phyloP scores from a whole-genome alignment of 2,113 vertebrate genomes.

The Pseudorasbora parva region DNA sequence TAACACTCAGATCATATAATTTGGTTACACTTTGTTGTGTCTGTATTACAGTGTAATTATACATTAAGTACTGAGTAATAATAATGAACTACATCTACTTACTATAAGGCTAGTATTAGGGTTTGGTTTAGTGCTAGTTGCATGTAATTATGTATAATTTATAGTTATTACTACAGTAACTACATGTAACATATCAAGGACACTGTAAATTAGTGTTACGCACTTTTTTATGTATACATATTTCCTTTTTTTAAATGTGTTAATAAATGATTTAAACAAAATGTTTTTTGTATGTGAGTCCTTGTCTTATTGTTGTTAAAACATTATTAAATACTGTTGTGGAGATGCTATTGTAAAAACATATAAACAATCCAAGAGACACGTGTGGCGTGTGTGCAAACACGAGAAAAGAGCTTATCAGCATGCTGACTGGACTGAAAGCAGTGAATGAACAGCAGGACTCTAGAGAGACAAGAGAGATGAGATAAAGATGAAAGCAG shows the following conservation, averaged over 20 bases:
- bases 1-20: background rate
- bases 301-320: background rate
- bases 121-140: no score
- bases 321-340: background rate
- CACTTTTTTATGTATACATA: no score
- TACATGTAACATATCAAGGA: no score
- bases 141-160: no score
- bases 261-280: constrained; percentile 34
- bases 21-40: no score
- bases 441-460: constrained; percentile 63
- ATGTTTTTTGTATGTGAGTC: background rate
- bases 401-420: constrained; percentile 24
- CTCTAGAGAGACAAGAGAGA: constrained; percentile 61
- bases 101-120: no score
- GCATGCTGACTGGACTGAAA: constrained; percentile 56
- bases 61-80: no score
- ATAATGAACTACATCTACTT: no score
- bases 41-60: no score
- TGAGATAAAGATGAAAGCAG: constrained; percentile 69
- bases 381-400: background rate
- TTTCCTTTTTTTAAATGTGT: background rate
- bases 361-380: constrained; percentile 19
- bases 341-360: background rate
- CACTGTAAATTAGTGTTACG: no score
- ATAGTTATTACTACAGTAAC: no score